Conservation (phyloP, 2,797 vertebrate genomes). For the Pachyuromys duprasi region DNA sequence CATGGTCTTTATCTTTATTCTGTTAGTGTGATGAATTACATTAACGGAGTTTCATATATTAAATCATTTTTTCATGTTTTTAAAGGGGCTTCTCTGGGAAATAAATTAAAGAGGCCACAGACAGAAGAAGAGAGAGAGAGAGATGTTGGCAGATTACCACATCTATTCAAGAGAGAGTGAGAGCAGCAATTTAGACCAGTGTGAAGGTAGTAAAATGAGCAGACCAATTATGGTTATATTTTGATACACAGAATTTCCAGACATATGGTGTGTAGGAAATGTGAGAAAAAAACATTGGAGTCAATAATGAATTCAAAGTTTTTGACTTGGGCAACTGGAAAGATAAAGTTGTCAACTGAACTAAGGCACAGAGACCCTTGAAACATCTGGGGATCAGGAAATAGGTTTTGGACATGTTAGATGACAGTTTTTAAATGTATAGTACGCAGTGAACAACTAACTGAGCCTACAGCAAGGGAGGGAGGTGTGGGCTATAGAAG, state of each 20-base stretch:
- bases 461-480: not conserved
- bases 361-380: not conserved
- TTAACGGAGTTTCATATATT: constrained; percentile 12
- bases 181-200: not conserved
- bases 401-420: not conserved
- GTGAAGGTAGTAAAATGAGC: not conserved
- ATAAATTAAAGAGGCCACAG: not conserved
- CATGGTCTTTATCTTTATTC: not conserved
- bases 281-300: constrained; percentile 13
- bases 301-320: constrained; percentile 41
- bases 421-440: not conserved
- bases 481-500: not conserved
- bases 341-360: not conserved
- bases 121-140: not conserved
- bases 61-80: constrained; percentile 15
- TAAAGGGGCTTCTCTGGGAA: not conserved
- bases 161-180: not conserved
- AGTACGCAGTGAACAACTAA: not conserved
- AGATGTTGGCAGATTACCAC: not conserved
- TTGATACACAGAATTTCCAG: constrained; percentile 38
- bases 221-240: constrained; percentile 6
- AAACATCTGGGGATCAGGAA: not conserved
- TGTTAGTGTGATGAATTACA: not conserved
- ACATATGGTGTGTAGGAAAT: not conserved
- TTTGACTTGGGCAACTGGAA: constrained; percentile 15